Evolutionary conservation across 2,113 vertebrate species (phyloP), one percentile per base, ranked within the genome.

Genomic region (Phasianus colchicus): DNA sequence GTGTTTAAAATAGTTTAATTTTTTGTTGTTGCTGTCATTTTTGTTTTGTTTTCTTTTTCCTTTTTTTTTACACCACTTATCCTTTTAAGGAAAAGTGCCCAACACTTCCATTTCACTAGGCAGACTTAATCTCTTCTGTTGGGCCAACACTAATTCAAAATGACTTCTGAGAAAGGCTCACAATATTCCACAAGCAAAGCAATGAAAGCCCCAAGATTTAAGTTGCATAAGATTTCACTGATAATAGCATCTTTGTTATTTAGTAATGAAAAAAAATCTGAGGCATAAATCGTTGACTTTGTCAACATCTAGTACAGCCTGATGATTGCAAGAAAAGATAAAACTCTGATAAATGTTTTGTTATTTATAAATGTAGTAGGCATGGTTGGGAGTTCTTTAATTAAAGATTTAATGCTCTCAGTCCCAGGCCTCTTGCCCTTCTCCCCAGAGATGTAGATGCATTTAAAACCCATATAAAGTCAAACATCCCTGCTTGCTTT

Each of bases 341-440:
- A 92, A 96, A 83, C 50, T 71, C 72, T 96, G 86, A 95, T 92
- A 96, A 93, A 96, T 87, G 93, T 58, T 86, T 96, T 89, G 86
- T 84, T 97, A 95, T 96, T 96, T 96, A 94, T 95, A 97, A 95
- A 96, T 47, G 52, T 72, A 93, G 89, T 95, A 95, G 83, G 83
- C 94, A 94, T 70, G 36, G 87, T 85, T 84, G 88, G 48, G 65
- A 93, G 86, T 91, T 88, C 88, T 92, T 92, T 95, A 95, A 95
- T 93, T 95, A 95, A 92, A 87, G 92, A 93, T 94, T 94, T 96
- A 97, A 65, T 96, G 79, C 74, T 92, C 34, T 83, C 60, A 34
- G 73, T 84, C 73, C 25, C 55, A 70, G 79, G 85, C 78, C 64
- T 92, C 83, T 94, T 92, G 81, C 42, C 77, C 73, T 96, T 88